These are phyloP conservation scores for Lasioglossum morio DNA, from an alignment of 2,888 invertebrate species.

Conservation along the genomic window DNA sequence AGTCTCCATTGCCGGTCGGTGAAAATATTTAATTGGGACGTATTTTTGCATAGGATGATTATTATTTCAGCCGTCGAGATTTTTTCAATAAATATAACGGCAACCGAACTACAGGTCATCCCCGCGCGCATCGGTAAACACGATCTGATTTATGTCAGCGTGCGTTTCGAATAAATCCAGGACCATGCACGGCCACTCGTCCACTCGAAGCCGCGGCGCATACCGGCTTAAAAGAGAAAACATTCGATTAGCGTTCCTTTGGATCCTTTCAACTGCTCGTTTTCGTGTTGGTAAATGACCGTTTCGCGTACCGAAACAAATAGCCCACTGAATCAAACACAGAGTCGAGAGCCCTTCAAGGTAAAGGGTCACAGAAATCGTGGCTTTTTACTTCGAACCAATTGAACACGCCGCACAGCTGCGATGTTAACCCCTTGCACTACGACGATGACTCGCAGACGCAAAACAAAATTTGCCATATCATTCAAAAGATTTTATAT, in stretches of 20 bases:
- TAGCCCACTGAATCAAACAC: constrained; percentile 9
- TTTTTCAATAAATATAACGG: background rate
- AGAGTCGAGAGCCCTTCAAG: background rate
- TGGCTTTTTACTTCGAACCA: background rate
- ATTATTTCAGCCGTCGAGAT: background rate
- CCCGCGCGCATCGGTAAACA: constrained; percentile 24
- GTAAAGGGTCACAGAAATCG: background rate
- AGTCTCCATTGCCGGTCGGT: background rate
- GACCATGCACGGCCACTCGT: constrained; percentile 1
- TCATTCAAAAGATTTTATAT: too few species aligned
- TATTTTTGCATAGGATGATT: background rate
- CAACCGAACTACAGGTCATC: constrained; percentile 15
- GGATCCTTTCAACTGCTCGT: constrained; percentile 20
- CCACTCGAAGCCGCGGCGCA: constrained; percentile 15
- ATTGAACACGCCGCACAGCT: background rate
- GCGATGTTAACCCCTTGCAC: background rate
- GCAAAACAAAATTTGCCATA: too few species aligned
- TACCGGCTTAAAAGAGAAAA: constrained; percentile 36
- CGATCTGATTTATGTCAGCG: constrained; percentile 40
- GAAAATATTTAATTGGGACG: background rate
- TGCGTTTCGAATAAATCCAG: constrained; percentile 43
- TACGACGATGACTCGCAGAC: too few species aligned
- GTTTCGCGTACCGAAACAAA: constrained; percentile 31
- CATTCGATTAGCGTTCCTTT: constrained; percentile 48
- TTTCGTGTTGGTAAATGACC: constrained; percentile 19